Evolutionary conservation across 2,113 vertebrate genomes (phyloP).

Genomic region (Festucalex cinctus): DNA sequence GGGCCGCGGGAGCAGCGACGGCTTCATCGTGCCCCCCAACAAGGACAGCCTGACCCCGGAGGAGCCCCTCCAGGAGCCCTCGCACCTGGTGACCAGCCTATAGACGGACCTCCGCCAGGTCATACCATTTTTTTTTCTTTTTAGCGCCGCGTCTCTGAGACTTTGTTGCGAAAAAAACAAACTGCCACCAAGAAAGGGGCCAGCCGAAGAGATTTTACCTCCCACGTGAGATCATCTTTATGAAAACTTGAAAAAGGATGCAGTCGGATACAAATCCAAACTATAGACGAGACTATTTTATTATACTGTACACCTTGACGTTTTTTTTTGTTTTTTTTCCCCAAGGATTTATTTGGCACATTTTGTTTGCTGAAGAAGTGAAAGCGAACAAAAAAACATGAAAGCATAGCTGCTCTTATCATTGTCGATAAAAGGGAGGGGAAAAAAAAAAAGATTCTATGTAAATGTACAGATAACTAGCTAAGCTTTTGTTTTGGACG

Average conservation of each 20-base stretch:
- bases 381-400: constrained; percentile 63
- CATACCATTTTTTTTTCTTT: constrained; percentile 60
- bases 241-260: not conserved
- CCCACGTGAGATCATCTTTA: not conserved
- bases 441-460: constrained; percentile 93
- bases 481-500: constrained; percentile 88
- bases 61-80: constrained; percentile 80
- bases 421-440: constrained; percentile 93
- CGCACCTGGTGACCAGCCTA: constrained; percentile 97
- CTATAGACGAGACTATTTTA: constrained; percentile 7
- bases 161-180: not conserved
- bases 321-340: too few relatives aligned
- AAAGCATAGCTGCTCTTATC: constrained; percentile 74
- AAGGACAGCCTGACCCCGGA: constrained; percentile 85
- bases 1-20: constrained; percentile 93
- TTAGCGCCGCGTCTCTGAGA: constrained; percentile 42
- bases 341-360: constrained; percentile 42
- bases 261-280: not conserved
- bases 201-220: not conserved
- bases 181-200: not conserved
- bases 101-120: constrained; percentile 61
- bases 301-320: not conserved
- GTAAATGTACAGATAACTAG: constrained; percentile 98
- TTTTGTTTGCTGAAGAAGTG: constrained; percentile 74
- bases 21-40: constrained; percentile 89